Conservation (phyloP, 2,113 vertebrate genomes). For the Hyaena hyaena region DNA sequence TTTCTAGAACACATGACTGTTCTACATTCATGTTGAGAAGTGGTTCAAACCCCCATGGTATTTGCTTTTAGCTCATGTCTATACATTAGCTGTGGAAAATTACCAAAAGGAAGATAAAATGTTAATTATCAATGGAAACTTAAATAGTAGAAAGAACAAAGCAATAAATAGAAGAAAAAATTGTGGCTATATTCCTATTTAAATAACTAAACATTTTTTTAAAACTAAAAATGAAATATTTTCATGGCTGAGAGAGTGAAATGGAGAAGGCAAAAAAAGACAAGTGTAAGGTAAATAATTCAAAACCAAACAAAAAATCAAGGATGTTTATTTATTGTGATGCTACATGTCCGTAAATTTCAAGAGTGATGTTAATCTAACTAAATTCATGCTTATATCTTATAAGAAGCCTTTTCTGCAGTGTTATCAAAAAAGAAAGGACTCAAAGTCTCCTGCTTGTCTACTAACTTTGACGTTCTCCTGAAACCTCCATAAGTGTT, state of each 20-base stretch:
- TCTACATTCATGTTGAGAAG: neutral
- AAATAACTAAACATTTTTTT: neutral
- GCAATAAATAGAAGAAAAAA: neutral
- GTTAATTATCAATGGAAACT: neutral
- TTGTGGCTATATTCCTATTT: neutral
- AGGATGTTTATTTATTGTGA: neutral
- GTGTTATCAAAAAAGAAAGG: neutral
- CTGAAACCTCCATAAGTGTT: neutral
- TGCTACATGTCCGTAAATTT: neutral
- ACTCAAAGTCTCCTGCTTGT: neutral
- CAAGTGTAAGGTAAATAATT: neutral
- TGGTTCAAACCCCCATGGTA: neutral
- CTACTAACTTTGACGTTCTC: neutral
- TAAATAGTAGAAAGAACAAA: constrained; percentile 5
- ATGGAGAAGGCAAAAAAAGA: neutral
- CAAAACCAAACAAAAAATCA: neutral
- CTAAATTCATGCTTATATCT: constrained; percentile 26
- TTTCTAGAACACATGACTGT: neutral
- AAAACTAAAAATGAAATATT: constrained; percentile 11
- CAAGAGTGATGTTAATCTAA: neutral
- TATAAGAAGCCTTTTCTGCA: neutral
- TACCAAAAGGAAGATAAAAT: neutral
- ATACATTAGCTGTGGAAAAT: neutral
- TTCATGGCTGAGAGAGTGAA: neutral
- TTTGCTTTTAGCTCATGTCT: neutral